Conservation (phyloP, 2,113 vertebrate genomes). For the Campylomormyrus tamandua region DNA sequence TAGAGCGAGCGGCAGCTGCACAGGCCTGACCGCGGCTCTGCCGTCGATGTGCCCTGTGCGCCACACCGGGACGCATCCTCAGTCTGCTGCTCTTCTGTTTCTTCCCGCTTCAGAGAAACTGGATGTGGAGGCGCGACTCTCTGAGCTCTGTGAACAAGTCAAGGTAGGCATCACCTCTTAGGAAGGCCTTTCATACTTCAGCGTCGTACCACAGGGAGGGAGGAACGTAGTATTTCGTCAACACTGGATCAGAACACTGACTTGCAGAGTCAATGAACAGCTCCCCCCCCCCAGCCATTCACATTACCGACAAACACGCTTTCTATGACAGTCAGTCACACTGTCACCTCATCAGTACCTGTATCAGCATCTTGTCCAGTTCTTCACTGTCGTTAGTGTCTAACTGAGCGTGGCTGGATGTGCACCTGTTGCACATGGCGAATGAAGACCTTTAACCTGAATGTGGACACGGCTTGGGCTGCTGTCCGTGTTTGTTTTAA, state of each 20-base stretch:
- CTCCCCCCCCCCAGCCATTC: background rate
- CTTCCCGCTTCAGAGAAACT: constrained; percentile 75
- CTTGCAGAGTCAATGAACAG: background rate
- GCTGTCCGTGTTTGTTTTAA: background rate
- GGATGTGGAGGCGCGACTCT: constrained; percentile 82
- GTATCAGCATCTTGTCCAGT: background rate
- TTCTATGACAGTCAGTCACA: background rate
- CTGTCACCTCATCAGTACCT: background rate
- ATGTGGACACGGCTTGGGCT: background rate
- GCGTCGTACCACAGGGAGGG: background rate
- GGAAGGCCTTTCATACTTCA: background rate
- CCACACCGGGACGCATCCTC: background rate
- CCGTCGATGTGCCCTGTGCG: background rate
- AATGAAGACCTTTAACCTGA: background rate
- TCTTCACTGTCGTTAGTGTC: background rate
- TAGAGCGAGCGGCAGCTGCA: background rate
- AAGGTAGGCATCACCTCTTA: constrained; percentile 66
- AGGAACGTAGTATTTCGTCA: background rate
- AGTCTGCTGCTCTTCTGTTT: background rate
- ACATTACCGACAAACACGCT: background rate
- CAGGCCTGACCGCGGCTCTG: background rate
- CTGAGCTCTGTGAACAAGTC: constrained; percentile 86
- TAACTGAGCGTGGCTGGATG: background rate
- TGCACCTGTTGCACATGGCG: background rate
- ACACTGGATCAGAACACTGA: background rate